Percentiles rank a stretch among this genome's conserved stretches.
Evolutionary conservation across 2,888 invertebrate genomes (phyloP).

Genomic region (Diaphora mendica): DNA sequence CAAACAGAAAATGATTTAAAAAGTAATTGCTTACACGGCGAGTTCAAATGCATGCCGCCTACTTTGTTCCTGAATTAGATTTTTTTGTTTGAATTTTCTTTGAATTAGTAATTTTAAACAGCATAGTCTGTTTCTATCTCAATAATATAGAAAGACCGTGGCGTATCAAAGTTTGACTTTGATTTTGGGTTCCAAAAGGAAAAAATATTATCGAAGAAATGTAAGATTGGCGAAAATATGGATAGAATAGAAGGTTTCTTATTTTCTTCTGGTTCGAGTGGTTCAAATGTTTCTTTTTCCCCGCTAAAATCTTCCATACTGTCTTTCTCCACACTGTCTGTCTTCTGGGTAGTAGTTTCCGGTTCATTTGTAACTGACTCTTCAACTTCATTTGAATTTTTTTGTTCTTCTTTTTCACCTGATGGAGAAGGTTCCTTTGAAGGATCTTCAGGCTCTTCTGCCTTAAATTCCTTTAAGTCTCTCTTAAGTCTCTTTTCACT

Average conservation of each 20-base stretch:
- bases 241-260: background rate
- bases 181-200: background rate
- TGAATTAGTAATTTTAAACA: too few relatives aligned
- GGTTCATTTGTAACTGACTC: background rate
- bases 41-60: background rate
- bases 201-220: background rate
- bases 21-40: background rate
- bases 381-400: constrained; percentile 16
- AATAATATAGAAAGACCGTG: background rate
- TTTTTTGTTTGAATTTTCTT: too few relatives aligned
- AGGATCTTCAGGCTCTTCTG: background rate
- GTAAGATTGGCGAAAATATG: background rate
- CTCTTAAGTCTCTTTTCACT: background rate
- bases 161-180: background rate
- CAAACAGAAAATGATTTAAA: background rate
- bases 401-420: background rate
- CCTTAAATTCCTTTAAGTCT: background rate
- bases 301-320: background rate
- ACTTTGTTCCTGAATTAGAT: background rate
- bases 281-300: background rate
- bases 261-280: background rate
- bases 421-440: background rate
- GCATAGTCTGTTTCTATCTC: background rate
- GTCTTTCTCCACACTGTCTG: background rate
- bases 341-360: background rate